These are phyloP conservation scores for Gymnoscopelus braueri DNA, from an alignment of 2,797 vertebrate species.

Conservation along the genomic window DNA sequence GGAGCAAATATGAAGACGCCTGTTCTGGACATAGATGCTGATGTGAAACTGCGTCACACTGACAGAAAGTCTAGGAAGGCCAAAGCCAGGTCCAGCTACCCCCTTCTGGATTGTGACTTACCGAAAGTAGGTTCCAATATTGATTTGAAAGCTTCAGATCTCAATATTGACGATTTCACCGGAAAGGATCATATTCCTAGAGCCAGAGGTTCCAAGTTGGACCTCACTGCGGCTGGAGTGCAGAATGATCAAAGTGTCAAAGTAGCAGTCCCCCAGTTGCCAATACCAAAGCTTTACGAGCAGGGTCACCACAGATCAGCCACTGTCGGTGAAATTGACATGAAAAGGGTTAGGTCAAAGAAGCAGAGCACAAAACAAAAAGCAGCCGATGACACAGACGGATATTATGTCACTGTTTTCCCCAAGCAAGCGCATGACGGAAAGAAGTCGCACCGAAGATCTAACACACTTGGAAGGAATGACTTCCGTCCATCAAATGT, in stretches of 20 bases:
- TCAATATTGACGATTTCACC: conserved; percentile 76
- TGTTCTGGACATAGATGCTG: conserved; percentile 58
- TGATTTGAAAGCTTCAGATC: conserved; percentile 58
- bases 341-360: conserved; percentile 8
- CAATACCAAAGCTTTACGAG: conserved; percentile 5
- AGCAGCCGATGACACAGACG: conserved; percentile 27
- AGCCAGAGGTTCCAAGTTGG: conserved; percentile 52
- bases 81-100: conserved; percentile 40
- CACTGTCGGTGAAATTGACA: background rate
- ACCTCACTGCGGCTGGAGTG: conserved; percentile 12
- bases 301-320: conserved; percentile 10
- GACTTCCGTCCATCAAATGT: conserved; percentile 55
- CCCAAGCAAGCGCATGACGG: conserved; percentile 40
- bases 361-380: conserved; percentile 14
- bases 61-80: conserved; percentile 20
- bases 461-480: conserved; percentile 54
- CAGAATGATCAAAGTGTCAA: conserved; percentile 13
- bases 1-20: conserved; percentile 50
- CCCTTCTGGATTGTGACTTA: conserved; percentile 28
- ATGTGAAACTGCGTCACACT: conserved; percentile 18
- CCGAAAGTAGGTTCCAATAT: conserved; percentile 1
- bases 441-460: conserved; percentile 51
- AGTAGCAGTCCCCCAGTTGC: conserved; percentile 11
- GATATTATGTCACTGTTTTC: conserved; percentile 66
- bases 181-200: conserved; percentile 61